Evolutionary conservation across 2,797 vertebrate genomes (phyloP).

Genomic region (Pteronotus mesoamericanus): DNA sequence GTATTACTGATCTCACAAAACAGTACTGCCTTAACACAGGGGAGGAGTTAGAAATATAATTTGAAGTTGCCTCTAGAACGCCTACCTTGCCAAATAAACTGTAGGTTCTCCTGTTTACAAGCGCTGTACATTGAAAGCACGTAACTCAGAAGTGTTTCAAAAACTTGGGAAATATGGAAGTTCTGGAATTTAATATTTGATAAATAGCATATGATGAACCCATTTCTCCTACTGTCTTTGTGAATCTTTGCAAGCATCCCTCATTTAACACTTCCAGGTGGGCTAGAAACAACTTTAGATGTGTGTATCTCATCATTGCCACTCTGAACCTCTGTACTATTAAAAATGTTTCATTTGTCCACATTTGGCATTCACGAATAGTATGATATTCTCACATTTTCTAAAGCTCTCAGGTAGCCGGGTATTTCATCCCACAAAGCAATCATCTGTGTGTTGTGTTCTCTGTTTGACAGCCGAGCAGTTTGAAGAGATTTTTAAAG

Average conservation of each 20-base stretch:
- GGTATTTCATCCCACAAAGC: neutral
- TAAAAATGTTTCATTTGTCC: neutral
- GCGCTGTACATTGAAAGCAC: neutral
- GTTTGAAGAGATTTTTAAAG: neutral
- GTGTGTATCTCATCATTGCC: neutral
- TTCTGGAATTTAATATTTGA: neutral
- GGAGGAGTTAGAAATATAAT: neutral
- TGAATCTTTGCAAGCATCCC: neutral
- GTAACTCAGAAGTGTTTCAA: neutral
- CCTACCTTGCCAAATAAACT: neutral
- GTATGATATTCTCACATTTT: neutral
- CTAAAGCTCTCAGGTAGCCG: neutral
- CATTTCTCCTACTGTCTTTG: neutral
- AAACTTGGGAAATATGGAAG: neutral
- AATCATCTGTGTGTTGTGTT: neutral
- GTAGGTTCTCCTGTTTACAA: neutral
- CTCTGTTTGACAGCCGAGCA: neutral
- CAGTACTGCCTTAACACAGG: neutral
- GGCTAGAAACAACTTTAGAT: neutral
- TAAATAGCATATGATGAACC: neutral
- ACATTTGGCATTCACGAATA: neutral
- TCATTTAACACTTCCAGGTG: neutral
- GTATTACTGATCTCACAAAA: neutral
- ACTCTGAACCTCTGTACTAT: neutral
- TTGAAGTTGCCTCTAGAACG: neutral